Base-by-base conservation (phyloP, 1,140 invertebrate species). In the Diploscapter pachys region DNA sequence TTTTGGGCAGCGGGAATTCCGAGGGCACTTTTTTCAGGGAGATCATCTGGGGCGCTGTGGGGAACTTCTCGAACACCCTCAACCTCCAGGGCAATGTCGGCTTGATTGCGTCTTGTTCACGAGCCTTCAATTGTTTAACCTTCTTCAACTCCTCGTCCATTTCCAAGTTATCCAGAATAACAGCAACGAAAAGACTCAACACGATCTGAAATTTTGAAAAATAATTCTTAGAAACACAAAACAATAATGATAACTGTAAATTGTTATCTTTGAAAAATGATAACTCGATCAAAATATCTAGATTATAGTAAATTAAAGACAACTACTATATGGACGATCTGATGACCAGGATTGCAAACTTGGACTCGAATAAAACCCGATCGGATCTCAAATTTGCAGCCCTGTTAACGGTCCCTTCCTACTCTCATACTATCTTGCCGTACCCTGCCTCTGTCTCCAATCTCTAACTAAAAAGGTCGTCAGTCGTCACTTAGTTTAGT, bases 101-200 rank as follows among this genome's bases (percentile, higher is more conserved):
- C 86, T 98, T 97, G 71, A 97, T 98, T 85, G 97, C 95, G 3
- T 31, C 96, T 95, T 85, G 83, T 76, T 85, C 83, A 70, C 83
- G 82, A 31, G 83, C 83, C 76, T 83, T 82, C 63, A 83, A 86
- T 87, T 99, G 97, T 86, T 99, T 99, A 4, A 99, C 87, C 87
- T 98, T 99, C 86, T 99, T 99, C 49, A 99, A 96, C 82, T 99
- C 96, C 88, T 99, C 97, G 84, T 99, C 96, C 78, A 99, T 88
- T 87, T 99, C 96, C 82, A 99, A 90, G 88, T 99, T 99, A 85
- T 99, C 97, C 81, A 99, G 90, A 88, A 99, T 99, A 3, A 99
- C 97, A 74, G 97, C 97, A 81, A 99, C 97, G 90, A 99, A 99
- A 86, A 99, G 92, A 87, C 94, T 96, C 79, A 99, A 89, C 87